Evolutionary conservation across 2,797 vertebrate species (phyloP).

Genomic region (Melanitta fusca): DNA sequence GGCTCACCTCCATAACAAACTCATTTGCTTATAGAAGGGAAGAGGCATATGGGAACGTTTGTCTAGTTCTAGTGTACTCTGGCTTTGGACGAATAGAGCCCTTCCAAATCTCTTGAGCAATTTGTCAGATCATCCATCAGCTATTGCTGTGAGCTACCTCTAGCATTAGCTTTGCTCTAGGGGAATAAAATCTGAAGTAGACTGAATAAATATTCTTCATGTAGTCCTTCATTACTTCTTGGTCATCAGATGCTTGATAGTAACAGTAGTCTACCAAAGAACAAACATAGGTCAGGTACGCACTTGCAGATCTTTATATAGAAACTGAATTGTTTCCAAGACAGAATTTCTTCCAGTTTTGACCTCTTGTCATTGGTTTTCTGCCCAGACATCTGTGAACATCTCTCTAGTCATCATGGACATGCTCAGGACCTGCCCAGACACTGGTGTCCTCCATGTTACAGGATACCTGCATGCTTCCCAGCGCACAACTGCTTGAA

Average conservation of each 20-base stretch:
- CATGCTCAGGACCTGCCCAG: neutral
- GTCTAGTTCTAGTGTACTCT: neutral
- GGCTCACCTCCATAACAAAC: slow-evolving; percentile 21
- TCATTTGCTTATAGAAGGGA: slow-evolving; percentile 11
- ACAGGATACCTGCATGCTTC: neutral
- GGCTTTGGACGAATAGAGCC: neutral
- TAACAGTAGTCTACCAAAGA: neutral
- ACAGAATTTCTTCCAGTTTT: neutral
- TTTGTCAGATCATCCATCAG: slow-evolving; percentile 15
- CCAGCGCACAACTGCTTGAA: neutral
- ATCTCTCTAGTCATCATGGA: neutral
- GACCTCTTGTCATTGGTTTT: neutral
- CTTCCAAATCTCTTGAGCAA: slow-evolving; percentile 34
- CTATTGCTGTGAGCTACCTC: neutral
- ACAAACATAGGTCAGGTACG: neutral
- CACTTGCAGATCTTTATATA: neutral
- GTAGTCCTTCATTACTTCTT: neutral
- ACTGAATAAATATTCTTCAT: neutral
- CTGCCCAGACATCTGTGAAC: neutral
- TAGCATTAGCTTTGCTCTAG: neutral
- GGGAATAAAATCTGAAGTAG: neutral
- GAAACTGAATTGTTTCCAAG: neutral
- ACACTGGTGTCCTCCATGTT: neutral
- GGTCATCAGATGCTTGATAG: neutral
- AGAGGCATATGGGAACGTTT: neutral